A percentile compares a stretch with the other conserved stretches of the same genome.
Conservation (phyloP, 92 coral and sea anemone genomes). For the Palythoa grandiflora region DNA sequence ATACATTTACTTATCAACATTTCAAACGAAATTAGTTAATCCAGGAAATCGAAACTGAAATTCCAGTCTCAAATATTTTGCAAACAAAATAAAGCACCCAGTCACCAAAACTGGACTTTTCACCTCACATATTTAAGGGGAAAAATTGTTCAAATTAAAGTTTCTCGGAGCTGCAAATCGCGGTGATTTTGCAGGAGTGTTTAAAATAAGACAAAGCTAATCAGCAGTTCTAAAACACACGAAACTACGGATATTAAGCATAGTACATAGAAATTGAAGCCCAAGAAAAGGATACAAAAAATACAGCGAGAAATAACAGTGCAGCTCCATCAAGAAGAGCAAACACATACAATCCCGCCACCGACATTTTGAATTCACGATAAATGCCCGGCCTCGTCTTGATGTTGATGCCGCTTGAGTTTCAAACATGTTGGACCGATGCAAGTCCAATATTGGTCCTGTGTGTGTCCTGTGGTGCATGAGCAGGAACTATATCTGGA, state of each 20-base stretch:
- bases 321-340: conserved; percentile 94
- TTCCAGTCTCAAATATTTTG: background rate
- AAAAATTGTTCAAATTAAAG: no score
- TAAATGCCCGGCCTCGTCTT: conserved; percentile 59
- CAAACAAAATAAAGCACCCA: background rate
- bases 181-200: no score
- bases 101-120: background rate
- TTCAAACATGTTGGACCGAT: background rate
- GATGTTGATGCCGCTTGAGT: background rate
- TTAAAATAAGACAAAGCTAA: background rate
- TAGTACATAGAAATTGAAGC: background rate
- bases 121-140: background rate
- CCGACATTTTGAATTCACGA: conserved; percentile 75
- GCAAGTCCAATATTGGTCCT: background rate
- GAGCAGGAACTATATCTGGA: background rate
- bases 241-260: background rate
- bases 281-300: conserved; percentile 91
- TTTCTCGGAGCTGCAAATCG: no score
- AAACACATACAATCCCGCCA: conserved; percentile 82
- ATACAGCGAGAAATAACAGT: conserved; percentile 90
- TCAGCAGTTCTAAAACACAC: background rate
- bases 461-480: background rate
- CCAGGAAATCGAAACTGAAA: background rate
- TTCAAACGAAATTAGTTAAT: background rate
- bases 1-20: background rate